Conservation (phyloP, 2,888 invertebrate genomes). For the Plebejus argus region DNA sequence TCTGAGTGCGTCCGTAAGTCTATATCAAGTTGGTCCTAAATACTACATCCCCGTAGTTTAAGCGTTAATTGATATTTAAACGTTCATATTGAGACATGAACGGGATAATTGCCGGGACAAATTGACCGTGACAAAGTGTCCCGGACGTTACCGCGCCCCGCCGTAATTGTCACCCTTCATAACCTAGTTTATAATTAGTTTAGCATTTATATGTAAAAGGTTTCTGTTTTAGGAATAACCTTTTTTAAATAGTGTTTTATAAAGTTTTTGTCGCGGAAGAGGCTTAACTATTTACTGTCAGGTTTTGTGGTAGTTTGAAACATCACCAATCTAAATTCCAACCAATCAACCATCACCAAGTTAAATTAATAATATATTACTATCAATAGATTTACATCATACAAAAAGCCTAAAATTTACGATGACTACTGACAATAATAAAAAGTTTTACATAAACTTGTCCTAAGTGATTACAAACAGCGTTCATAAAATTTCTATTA, state of each 20-base stretch:
- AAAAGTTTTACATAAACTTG: too few species aligned
- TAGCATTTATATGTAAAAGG: neutral
- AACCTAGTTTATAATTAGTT: conserved; percentile 17
- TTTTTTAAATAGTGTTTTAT: too few species aligned
- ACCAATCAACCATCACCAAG: too few species aligned
- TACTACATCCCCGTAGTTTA: neutral
- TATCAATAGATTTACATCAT: too few species aligned
- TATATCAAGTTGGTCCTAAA: neutral
- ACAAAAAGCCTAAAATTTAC: too few species aligned
- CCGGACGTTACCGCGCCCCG: conserved; percentile 73
- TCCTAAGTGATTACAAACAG: too few species aligned
- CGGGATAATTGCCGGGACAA: conserved; percentile 70
- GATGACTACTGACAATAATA: too few species aligned
- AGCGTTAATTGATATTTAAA: conserved; percentile 10
- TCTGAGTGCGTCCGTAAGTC: too few species aligned
- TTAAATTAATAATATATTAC: too few species aligned
- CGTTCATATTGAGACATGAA: conserved; percentile 55
- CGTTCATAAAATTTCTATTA: too few species aligned
- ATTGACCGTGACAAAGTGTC: conserved; percentile 78
- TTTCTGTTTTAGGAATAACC: neutral
- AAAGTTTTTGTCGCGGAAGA: neutral
- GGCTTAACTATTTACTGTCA: neutral
- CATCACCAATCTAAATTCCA: too few species aligned
- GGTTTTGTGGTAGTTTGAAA: too few species aligned
- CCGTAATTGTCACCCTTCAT: conserved; percentile 49